Percentiles rank a stretch among this genome's conserved stretches.
phyloP scores from a whole-genome alignment of 64 coral and sea anemone species.

The Montipora sp. region DNA sequence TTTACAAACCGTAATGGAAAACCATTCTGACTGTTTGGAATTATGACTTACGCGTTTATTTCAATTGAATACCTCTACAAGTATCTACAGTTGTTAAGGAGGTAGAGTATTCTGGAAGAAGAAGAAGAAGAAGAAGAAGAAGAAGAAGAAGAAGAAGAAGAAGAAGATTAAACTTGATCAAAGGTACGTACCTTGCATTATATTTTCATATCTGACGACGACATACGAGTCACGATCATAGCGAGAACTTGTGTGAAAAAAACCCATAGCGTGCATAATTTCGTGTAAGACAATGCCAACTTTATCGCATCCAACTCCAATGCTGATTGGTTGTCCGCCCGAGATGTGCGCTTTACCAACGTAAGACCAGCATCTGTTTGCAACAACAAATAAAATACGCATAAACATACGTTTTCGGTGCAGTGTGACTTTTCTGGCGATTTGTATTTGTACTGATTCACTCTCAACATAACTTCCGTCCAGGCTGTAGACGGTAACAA shows the following conservation, averaged over 20 bases:
- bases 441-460: too few species aligned
- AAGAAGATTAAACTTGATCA: neutral
- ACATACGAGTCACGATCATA: slow-evolving; percentile 91
- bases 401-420: neutral
- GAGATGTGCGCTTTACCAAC: slow-evolving; percentile 63
- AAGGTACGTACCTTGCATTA: slow-evolving; percentile 49
- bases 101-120: too few species aligned
- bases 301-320: slow-evolving; percentile 68
- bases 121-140: too few species aligned
- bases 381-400: neutral
- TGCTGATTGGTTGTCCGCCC: slow-evolving; percentile 66
- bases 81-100: too few species aligned
- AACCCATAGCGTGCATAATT: slow-evolving; percentile 86
- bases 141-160: too few species aligned
- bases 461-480: too few species aligned
- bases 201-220: slow-evolving; percentile 66
- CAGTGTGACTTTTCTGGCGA: neutral
- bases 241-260: slow-evolving; percentile 97
- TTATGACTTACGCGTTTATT: too few species aligned
- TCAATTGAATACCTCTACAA: too few species aligned
- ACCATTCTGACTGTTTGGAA: too few species aligned
- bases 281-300: slow-evolving; percentile 81
- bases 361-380: slow-evolving; percentile 84
- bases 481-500: too few species aligned
- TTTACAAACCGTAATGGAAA: too few species aligned